Evolutionary conservation across 2,888 invertebrate species (phyloP), one percentile per base, ranked within the genome.

Genomic region (Eupithecia insigniata): DNA sequence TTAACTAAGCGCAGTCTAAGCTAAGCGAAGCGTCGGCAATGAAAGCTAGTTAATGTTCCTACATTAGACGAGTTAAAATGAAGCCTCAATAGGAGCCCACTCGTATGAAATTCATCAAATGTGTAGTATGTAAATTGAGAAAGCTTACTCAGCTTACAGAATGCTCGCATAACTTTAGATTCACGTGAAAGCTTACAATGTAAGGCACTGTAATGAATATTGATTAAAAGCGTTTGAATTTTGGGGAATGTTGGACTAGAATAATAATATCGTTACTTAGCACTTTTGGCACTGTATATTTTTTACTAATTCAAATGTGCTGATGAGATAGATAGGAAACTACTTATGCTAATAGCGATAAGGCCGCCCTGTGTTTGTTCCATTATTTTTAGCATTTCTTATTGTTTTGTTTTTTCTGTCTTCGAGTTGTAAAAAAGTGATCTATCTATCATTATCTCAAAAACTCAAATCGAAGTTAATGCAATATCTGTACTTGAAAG

Each of bases 91-190:
- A 67, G 69, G 71, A 67, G 69, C 73, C 67, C 62, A 69, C 66
- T 61, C 67, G 65, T 71, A 75, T 75, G 66, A 73, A 69, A 76
- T 76, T 76, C 76, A 76, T 76, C 73, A 73, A 76, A 73, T 76
- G 71, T 76, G 71, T 76, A 68, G 73, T 73, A 76, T 76, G 76
- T 76, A 73, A 76, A 76, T 73, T 76, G 75, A 51, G 69, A 69
- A 67, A 73, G 76, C 73, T 73, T 71, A 70, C 76, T 72, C 70
- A 51, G 67, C 69, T 75, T 58, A 72, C 64, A 76, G 46, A 72
- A 66, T 72, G 65, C 64, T 75, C 67, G 67, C 55, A 73, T 66
- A 71, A 71, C 73, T 71, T 76, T 73, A 70, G 76, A 71, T 76
- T 76, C 73, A 70, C 72, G 68, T 76, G 76, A 76, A 76, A 69